phyloP scores from a whole-genome alignment of 1,140 invertebrate species.

The Chironomus tepperi region DNA sequence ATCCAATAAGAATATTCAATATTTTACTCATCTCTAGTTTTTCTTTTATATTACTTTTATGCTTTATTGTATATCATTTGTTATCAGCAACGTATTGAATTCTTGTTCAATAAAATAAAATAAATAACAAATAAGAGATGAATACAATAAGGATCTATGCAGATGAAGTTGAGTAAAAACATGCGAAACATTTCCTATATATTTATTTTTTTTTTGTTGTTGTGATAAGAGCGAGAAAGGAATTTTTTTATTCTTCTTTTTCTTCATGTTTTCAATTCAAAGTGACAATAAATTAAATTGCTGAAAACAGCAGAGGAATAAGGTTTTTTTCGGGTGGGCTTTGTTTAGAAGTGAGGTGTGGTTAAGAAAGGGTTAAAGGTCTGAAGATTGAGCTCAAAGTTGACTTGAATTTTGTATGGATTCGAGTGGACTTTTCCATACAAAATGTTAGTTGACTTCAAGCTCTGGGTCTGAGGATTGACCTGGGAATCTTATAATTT shows the following conservation, averaged over 20 bases:
- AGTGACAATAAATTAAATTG: slow-evolving; percentile 24
- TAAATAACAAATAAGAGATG: not conserved
- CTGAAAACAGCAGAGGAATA: slow-evolving; percentile 14
- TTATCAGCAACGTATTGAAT: not conserved
- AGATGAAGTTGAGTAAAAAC: slow-evolving; percentile 5
- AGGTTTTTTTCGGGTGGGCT: not conserved
- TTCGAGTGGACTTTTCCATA: too few species aligned
- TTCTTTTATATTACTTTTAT: not conserved
- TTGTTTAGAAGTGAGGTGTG: not conserved
- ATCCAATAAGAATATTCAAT: not conserved
- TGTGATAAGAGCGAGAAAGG: not conserved
- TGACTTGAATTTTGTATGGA: too few species aligned
- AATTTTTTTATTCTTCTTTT: not conserved
- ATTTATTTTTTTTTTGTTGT: not conserved
- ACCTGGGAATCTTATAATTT: too few species aligned
- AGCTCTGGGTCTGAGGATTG: too few species aligned
- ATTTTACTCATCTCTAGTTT: not conserved
- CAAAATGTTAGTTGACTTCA: too few species aligned
- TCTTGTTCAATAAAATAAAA: slow-evolving; percentile 16
- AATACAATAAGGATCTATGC: not conserved
- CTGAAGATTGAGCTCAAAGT: too few species aligned
- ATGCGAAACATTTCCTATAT: not conserved
- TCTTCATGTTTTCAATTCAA: not conserved
- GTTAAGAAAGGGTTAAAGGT: too few species aligned
- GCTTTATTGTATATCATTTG: slow-evolving; percentile 12